Evolutionary conservation across 23 tunicate species (phyloP), one percentile per base, ranked within the genome.

Genomic region (Styela clava): DNA sequence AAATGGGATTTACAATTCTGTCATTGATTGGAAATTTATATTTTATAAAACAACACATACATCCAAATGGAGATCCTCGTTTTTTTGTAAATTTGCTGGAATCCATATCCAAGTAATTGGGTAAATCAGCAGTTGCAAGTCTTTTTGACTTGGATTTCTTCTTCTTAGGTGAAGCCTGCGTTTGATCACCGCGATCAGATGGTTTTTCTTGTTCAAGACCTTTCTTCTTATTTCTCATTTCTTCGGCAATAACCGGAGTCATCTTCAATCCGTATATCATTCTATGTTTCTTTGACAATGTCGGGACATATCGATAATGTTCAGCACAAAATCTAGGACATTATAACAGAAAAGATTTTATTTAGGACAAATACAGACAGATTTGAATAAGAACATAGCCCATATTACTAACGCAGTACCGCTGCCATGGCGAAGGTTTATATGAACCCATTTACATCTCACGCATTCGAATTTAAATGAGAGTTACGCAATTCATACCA

Each of bases 241-340:
- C 33, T 63, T 86, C 74, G 20, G 85, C 90, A 34, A 86, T 81
- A n/a, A 80, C 85, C 30, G 90, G 90, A 20, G 85, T 86, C 90
- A 86, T 86, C 62, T 86, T 86, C 18, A 79, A 62, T 24, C 90
- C 90, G 64, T 79, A 86, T 29, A 86, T 80, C 0, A 69, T 84
- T 28, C 73, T 52, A 34, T 69, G 78, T 63, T 74, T 73, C 37
- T 79, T 86, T 24, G 90, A 86, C 51, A 86, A 80, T 20, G 74
- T 76, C 9, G 90, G 90, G 1, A 76, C n/a, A 79, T 86, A 86
- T 61, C 74, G 73, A 63, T 86, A 86, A 63, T 79, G 69, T 51
- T 86, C 90, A 32, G 84, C 80, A 30, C 90, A 86, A 73, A 86
- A 86, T 63, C 90, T 86, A 52, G 3, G 70, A 64, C 34, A 68